These are phyloP conservation scores for Papilio helenus DNA, from an alignment of 1,140 invertebrate genomes.

Conservation along the genomic window DNA sequence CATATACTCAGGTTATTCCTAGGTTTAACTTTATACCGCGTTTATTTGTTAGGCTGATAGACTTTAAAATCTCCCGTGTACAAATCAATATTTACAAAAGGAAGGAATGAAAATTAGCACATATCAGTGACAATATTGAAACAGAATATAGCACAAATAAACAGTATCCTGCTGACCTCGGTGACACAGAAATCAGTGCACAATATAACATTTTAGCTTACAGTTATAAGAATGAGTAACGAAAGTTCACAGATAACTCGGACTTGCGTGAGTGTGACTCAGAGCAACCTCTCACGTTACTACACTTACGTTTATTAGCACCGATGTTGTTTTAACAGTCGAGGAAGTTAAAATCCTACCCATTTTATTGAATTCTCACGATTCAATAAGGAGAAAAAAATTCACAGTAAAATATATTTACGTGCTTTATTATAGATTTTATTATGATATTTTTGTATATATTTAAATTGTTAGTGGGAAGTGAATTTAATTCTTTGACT, in stretches of 20 bases:
- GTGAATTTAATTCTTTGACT: background rate
- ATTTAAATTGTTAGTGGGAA: background rate
- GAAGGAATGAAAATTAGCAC: background rate
- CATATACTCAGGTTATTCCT: too few relatives aligned
- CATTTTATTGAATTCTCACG: background rate
- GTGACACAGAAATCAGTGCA: constrained; percentile 18
- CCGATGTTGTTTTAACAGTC: constrained; percentile 27
- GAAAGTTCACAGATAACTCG: constrained; percentile 9
- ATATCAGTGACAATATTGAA: background rate
- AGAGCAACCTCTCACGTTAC: constrained; percentile 39
- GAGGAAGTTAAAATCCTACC: background rate
- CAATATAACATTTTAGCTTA: constrained; percentile 13
- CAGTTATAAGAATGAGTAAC: constrained; percentile 34
- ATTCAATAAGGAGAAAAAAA: background rate
- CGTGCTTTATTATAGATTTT: background rate
- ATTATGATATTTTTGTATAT: too few relatives aligned
- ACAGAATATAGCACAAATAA: background rate
- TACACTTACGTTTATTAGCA: constrained; percentile 42
- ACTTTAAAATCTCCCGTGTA: too few relatives aligned
- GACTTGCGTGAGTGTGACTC: constrained; percentile 36
- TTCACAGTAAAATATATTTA: background rate
- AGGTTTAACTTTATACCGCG: too few relatives aligned
- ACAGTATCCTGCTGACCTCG: constrained; percentile 15
- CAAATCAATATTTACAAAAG: background rate
- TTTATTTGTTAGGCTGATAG: too few relatives aligned